Evolutionary conservation across 2,797 vertebrate genomes (phyloP).

Genomic region (Lacerta viridis): DNA sequence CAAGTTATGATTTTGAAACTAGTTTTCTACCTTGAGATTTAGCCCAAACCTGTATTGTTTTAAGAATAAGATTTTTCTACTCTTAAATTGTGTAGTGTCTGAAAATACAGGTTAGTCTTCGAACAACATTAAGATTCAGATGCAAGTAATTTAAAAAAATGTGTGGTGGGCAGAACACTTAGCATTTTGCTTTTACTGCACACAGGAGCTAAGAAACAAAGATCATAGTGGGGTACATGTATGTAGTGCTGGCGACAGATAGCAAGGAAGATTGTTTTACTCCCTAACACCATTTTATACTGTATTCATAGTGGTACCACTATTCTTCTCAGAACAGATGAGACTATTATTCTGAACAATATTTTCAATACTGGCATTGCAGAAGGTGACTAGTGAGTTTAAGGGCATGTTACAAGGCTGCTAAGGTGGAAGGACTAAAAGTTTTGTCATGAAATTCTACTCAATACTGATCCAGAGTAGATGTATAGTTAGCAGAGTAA

Average conservation of each 20-base stretch:
- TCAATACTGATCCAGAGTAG: too few relatives aligned
- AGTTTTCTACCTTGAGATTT: constrained; percentile 5
- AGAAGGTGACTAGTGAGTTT: background rate
- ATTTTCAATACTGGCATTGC: background rate
- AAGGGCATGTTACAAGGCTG: background rate
- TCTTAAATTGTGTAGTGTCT: background rate
- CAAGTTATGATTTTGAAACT: background rate
- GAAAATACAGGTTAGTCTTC: too few relatives aligned
- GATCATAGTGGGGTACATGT: background rate
- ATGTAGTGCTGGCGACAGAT: too few relatives aligned
- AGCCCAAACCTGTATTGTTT: background rate
- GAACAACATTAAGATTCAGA: constrained; percentile 21
- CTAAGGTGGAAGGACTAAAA: too few relatives aligned
- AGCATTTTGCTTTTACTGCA: background rate
- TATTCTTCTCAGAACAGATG: background rate
- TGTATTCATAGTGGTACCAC: background rate
- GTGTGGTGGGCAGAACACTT: background rate
- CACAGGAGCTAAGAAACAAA: background rate
- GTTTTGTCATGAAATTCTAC: too few relatives aligned
- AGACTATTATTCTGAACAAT: background rate
- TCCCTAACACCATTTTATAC: background rate
- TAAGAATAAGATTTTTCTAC: background rate
- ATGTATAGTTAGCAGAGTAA: too few relatives aligned
- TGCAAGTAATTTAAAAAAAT: background rate
- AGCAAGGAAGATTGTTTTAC: background rate